phyloP scores from a whole-genome alignment of 2,797 vertebrate species.

The Lagorchestes hirsutus region DNA sequence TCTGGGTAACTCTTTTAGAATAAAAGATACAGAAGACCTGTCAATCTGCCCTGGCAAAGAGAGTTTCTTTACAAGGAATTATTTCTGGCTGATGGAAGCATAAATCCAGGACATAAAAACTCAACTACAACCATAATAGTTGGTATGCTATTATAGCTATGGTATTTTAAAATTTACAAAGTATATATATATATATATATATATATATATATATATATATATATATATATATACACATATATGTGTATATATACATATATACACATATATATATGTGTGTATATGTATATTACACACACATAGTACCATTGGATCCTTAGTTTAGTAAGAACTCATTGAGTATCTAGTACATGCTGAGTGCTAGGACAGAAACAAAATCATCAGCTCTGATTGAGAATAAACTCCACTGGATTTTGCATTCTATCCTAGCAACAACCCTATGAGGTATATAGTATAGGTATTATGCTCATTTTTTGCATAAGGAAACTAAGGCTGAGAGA shows the following conservation, averaged over 20 bases:
- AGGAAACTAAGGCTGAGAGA: background rate
- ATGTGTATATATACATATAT: too few relatives aligned
- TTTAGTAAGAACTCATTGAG: background rate
- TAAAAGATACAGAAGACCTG: background rate
- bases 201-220: too few relatives aligned
- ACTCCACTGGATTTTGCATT: background rate
- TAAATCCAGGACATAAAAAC: background rate
- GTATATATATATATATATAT: too few relatives aligned
- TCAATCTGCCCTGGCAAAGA: background rate
- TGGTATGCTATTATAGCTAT: background rate
- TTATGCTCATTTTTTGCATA: background rate
- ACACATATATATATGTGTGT: too few relatives aligned
- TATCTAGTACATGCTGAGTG: background rate
- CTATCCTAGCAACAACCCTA: too few relatives aligned
- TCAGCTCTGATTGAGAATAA: background rate
- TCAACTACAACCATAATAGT: background rate
- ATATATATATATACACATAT: too few relatives aligned
- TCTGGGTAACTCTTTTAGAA: background rate
- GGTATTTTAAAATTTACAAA: background rate
- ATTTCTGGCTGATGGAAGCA: background rate
- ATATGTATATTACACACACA: background rate
- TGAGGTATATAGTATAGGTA: background rate
- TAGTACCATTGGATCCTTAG: background rate
- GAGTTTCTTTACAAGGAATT: background rate
- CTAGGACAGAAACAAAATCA: background rate